Evolutionary conservation across 2,888 invertebrate species (phyloP).

Genomic region (Schrankia costaestrigalis): DNA sequence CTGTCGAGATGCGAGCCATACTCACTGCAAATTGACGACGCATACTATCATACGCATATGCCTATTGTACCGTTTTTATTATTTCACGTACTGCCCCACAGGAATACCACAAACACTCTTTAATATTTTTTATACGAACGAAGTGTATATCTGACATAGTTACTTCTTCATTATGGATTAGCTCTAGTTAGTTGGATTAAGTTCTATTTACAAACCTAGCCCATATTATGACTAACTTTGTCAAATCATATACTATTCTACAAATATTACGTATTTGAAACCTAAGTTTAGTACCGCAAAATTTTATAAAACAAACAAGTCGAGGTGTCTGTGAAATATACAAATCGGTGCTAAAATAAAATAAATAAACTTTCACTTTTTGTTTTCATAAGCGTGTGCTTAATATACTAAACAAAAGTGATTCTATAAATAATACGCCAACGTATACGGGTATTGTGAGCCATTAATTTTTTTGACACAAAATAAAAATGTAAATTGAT

Average conservation of each 20-base stretch:
- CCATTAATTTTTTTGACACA: constrained; percentile 13
- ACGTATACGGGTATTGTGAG: constrained; percentile 16
- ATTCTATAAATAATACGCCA: constrained; percentile 41
- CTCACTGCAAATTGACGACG: constrained; percentile 59
- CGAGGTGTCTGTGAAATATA: constrained; percentile 20
- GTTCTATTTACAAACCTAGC: too few relatives aligned
- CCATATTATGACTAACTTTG: too few relatives aligned
- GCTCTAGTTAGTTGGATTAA: too few relatives aligned
- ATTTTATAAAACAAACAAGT: constrained; percentile 11
- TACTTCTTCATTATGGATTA: too few relatives aligned
- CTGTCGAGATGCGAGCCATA: constrained; percentile 67
- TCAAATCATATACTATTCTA: too few relatives aligned
- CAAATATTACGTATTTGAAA: too few relatives aligned
- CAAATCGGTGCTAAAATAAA: constrained; percentile 35
- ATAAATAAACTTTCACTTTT: constrained; percentile 52
- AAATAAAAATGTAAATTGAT: constrained; percentile 10
- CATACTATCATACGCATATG: constrained; percentile 39
- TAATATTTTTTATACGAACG: too few relatives aligned
- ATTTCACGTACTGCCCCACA: too few relatives aligned
- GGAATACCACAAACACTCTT: too few relatives aligned
- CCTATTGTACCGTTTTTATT: constrained; percentile 44
- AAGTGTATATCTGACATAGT: too few relatives aligned
- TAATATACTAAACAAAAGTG: constrained; percentile 45
- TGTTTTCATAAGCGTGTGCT: constrained; percentile 32
- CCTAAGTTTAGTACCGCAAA: too few relatives aligned